Evolutionary conservation across 2,113 vertebrate species (phyloP).

Genomic region (Todiramphus saurophagus): DNA sequence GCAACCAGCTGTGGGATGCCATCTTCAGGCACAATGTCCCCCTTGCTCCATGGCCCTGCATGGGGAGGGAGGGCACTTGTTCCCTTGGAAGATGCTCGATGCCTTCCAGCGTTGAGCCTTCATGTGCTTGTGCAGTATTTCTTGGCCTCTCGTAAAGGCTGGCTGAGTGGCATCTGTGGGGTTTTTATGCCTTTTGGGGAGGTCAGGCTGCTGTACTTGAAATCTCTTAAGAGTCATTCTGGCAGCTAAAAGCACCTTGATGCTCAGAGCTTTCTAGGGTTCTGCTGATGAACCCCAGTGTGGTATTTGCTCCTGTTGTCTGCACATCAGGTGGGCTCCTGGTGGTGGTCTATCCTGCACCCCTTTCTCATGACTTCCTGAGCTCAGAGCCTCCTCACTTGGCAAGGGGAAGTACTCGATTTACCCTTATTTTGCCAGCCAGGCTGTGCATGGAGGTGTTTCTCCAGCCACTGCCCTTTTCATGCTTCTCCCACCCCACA

Average conservation of each 20-base stretch:
- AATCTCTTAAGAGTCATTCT: neutral
- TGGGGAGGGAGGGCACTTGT: neutral
- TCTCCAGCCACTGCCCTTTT: neutral
- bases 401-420: neutral
- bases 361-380: neutral
- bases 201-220: neutral
- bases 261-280: neutral
- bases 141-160: neutral
- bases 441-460: neutral
- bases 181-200: neutral
- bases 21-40: neutral
- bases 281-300: neutral
- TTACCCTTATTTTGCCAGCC: neutral
- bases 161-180: neutral
- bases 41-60: fast-evolving
- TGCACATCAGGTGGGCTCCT: neutral
- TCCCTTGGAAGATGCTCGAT: neutral
- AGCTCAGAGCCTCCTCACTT: neutral
- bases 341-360: neutral
- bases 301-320: neutral
- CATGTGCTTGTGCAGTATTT: neutral
- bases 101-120: neutral
- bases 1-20: fast-evolving
- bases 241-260: neutral
- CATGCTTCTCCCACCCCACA: fast-evolving